Evolutionary conservation across 2,797 vertebrate genomes (phyloP), one percentile per base, ranked within the genome.

Genomic region (Loris lydekkerianus): DNA sequence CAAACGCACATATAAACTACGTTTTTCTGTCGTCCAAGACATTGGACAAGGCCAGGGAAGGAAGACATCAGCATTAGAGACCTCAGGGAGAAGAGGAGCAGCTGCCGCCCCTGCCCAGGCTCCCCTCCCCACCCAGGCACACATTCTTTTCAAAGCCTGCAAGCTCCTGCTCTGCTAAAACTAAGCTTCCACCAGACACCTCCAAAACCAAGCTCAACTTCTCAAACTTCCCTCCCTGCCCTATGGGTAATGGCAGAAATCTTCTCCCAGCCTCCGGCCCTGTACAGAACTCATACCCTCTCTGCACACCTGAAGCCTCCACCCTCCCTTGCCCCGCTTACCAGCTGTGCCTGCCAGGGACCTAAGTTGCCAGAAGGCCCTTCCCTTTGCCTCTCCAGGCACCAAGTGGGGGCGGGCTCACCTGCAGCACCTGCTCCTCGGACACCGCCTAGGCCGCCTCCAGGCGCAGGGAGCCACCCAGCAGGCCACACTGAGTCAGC

Each of bases 401-500:
- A 6, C 43, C 1, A 0, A 29, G 40, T 29, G 5, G 65, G 6
- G 53, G 58, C 87, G 78, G 80, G 67, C 93, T 97, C 89, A 96
- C 95, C 96, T 89, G 75, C 78, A 85, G 70, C 93, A 97, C 97
- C 94, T 92, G 95, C 69, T 93, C 23, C 34, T 34, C 34, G 2
- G 91, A 87, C 93, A 73, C 73, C 37, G 93, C 81, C 85, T 96
- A 49, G 61, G 53, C 95, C 46, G 1, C 96, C 97, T 97, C 93
- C 11, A 4, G 92, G 60, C 4, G 2, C 49, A 49, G 91, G 93
- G 93, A 96, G 86, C 69, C 96, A 97, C 95, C 96, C 95, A 93
- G 85, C 86, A 82, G 46, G 84, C 96, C 84, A 56, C 93, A 83
- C 72, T 97, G 97, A 97, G 85, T 98, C 94, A 97, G 89, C 75